Evolutionary conservation across 2,113 vertebrate species (phyloP).

Genomic region (Gadus macrocephalus): DNA sequence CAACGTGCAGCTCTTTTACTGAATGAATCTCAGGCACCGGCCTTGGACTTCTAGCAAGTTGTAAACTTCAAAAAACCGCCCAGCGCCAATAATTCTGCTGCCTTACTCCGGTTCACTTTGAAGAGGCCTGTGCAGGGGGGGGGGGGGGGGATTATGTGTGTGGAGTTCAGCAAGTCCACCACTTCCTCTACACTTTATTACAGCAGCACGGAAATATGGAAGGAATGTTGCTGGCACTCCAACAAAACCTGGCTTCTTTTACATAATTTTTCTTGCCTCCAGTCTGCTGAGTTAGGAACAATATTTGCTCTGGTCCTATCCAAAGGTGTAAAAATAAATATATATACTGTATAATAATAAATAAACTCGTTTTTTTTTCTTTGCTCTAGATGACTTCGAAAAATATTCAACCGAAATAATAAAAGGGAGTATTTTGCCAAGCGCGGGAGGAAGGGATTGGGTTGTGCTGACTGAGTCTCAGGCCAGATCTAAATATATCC

Average conservation of each 20-base stretch:
- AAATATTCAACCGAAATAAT: background rate
- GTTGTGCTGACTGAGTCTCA: constrained; percentile 20
- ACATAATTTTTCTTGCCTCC: background rate
- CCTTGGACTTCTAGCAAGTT: constrained; percentile 26
- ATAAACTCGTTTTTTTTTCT: background rate
- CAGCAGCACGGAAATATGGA: constrained; percentile 58
- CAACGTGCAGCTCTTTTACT: constrained; percentile 14
- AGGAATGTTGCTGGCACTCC: constrained; percentile 64
- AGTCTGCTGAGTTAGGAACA: constrained; percentile 33
- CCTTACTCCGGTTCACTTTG: constrained; percentile 27
- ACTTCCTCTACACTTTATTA: constrained; percentile 48
- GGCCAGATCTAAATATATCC: constrained; percentile 53
- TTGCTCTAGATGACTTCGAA: too few relatives aligned
- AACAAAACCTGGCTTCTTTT: constrained; percentile 42
- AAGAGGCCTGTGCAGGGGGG: background rate
- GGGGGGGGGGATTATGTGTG: constrained; percentile 32
- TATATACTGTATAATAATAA: background rate
- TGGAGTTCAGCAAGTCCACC: constrained; percentile 53
- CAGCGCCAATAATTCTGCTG: constrained; percentile 33
- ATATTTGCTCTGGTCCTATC: too few relatives aligned
- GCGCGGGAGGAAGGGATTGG: constrained; percentile 7
- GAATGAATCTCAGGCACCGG: constrained; percentile 27
- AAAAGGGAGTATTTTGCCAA: constrained; percentile 20
- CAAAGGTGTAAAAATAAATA: background rate
- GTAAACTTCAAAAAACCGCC: constrained; percentile 40